These are phyloP conservation scores for Empidonax traillii DNA, from an alignment of 2,113 vertebrate genomes.

Conservation along the genomic window DNA sequence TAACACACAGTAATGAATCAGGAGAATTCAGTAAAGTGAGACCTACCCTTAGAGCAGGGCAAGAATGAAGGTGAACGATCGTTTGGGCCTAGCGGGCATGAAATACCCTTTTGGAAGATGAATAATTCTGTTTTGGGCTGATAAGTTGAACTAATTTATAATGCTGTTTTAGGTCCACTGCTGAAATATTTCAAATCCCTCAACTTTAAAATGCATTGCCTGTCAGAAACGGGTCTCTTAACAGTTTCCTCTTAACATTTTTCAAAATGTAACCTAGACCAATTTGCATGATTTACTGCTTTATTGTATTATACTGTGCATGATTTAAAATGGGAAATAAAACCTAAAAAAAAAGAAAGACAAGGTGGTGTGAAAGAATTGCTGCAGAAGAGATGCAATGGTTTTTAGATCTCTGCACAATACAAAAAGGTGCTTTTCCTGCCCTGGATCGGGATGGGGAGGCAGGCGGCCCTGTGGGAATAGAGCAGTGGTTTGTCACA, in stretches of 20 bases:
- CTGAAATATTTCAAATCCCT: slow-evolving; percentile 89
- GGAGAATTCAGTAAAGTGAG: slow-evolving; percentile 87
- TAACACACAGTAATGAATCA: slow-evolving; percentile 88
- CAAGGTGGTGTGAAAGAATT: slow-evolving; percentile 62
- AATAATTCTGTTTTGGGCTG: slow-evolving; percentile 91
- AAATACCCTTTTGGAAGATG: slow-evolving; percentile 92
- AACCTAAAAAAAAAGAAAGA: slow-evolving; percentile 55
- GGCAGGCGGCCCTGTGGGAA: not conserved
- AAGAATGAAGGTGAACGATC: slow-evolving; percentile 89
- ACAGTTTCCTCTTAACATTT: slow-evolving; percentile 88
- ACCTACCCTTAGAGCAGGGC: slow-evolving; percentile 83
- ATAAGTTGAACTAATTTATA: slow-evolving; percentile 92
- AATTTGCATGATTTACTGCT: slow-evolving; percentile 90
- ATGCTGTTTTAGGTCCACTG: slow-evolving; percentile 90
- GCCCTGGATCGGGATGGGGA: not conserved
- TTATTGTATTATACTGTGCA: slow-evolving; percentile 84
- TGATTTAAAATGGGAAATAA: slow-evolving; percentile 86
- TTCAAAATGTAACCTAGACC: slow-evolving; percentile 86
- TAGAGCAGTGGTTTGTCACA: slow-evolving; percentile 7
- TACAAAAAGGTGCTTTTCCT: not conserved
- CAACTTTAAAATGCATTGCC: slow-evolving; percentile 88
- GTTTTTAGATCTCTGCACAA: not conserved
- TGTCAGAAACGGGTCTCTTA: slow-evolving; percentile 84
- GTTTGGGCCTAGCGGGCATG: slow-evolving; percentile 88
- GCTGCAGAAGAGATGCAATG: slow-evolving; percentile 42